These are phyloP conservation scores for Tigriopus japonicus DNA, from an alignment of 1,140 invertebrate species.

Conservation along the genomic window DNA sequence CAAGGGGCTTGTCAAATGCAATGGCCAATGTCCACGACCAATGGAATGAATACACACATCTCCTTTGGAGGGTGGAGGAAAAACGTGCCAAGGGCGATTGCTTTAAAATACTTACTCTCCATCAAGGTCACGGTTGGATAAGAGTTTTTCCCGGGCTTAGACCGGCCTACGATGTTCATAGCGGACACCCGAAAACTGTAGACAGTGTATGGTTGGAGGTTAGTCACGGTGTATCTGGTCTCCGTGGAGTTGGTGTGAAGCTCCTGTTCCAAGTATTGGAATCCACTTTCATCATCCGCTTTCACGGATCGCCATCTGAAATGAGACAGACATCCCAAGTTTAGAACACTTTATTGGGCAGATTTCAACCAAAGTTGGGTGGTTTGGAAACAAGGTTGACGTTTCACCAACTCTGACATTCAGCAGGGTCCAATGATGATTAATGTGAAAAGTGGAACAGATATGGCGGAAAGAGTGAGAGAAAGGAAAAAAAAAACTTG, in stretches of 20 bases:
- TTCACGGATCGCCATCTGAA: background rate
- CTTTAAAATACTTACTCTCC: conserved; percentile 36
- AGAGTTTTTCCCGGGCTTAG: conserved; percentile 43
- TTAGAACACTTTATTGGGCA: too few species aligned
- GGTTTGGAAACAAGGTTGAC: too few species aligned
- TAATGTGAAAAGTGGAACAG: too few species aligned
- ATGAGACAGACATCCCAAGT: background rate
- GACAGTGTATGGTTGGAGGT: conserved; percentile 45
- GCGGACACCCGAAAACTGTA: conserved; percentile 50
- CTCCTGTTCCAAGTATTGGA: conserved; percentile 1
- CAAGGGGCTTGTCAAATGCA: background rate
- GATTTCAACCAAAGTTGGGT: too few species aligned
- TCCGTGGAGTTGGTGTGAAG: background rate
- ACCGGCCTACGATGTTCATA: conserved; percentile 45
- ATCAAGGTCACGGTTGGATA: conserved; percentile 51
- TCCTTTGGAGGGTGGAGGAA: background rate
- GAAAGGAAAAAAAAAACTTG: too few species aligned
- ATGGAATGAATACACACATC: background rate
- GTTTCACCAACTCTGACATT: too few species aligned
- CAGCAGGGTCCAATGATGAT: too few species aligned
- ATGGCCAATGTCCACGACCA: background rate
- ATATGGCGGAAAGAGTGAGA: too few species aligned
- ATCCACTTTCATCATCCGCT: background rate
- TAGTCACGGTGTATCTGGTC: conserved; percentile 28
- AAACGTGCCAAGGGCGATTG: too few species aligned